These are phyloP conservation scores for Pachliopta kotzebuea DNA, from an alignment of 2,888 invertebrate species.

Conservation along the genomic window DNA sequence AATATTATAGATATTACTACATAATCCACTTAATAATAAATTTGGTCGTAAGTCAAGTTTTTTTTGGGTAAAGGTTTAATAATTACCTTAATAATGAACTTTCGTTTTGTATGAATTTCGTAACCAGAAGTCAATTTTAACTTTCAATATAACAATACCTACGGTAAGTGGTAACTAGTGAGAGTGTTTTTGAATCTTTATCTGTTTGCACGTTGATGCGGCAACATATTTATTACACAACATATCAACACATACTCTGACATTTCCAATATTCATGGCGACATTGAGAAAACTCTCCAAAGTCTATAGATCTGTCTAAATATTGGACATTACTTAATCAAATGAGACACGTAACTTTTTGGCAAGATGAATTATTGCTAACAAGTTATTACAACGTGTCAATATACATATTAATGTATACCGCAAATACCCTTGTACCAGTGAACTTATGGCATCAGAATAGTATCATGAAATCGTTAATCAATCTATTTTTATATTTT, in stretches of 20 bases:
- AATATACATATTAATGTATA: neutral
- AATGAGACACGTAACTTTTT: conserved; percentile 7
- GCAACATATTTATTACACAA: conserved; percentile 1
- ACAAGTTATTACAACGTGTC: neutral
- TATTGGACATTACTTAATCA: conserved; percentile 5
- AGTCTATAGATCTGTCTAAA: conserved; percentile 4
- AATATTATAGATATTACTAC: too few species aligned
- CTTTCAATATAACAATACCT: neutral
- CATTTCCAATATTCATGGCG: conserved; percentile 16
- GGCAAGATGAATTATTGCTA: neutral
- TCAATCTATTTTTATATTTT: too few species aligned
- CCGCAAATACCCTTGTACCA: neutral
- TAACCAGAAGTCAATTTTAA: neutral
- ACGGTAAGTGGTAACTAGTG: neutral
- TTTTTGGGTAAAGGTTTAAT: too few species aligned
- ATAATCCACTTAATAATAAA: too few species aligned
- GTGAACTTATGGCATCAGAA: neutral
- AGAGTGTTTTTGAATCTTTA: neutral
- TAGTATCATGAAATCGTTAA: too few species aligned
- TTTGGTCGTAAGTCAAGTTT: too few species aligned
- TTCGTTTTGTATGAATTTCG: neutral
- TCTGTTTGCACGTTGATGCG: neutral
- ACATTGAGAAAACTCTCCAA: conserved; percentile 2
- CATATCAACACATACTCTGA: conserved; percentile 7
- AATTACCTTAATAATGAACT: too few species aligned